Evolutionary conservation across 2,888 invertebrate genomes (phyloP), one percentile per base, ranked within the genome.

Genomic region (Pristionchus entomophagus): DNA sequence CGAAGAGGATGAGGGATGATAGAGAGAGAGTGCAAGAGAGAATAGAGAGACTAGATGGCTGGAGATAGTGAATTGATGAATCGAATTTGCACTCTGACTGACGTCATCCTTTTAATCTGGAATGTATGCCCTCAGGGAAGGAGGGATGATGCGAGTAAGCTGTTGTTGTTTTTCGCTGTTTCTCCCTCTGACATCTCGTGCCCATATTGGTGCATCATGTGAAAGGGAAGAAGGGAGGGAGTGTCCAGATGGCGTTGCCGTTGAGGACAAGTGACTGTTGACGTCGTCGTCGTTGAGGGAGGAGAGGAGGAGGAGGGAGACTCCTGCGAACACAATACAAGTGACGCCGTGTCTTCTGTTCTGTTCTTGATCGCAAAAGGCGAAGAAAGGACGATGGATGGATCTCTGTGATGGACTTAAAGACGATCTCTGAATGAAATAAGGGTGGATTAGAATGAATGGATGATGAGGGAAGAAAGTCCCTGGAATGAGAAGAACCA

Each of bases 251-350:
- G 26, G 26, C 41, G 12, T 35, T n/a, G 45, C 26, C 26, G 73
- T 73, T 26, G 73, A 73, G 41, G 73, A 22, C 29, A 1, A 35
- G 22, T n/a, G n/a, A 26, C n/a, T 38, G 41, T n/a, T n/a, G 73
- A 41, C 38, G 41, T 38, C 6, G 69, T 69, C 41, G 41, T 73
- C 38, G 73, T n/a, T 41, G 45, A 26, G 73, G n/a, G 69, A 29
- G 22, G 19, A 56, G 56, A n/a, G 56, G 56, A n/a, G n/a, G 62
- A 35, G 32, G 17, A 17, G 32, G 32, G 32, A 38, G 35, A 22
- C 73, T 73, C 45, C 41, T n/a, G 12, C 45, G 41, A n/a, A 73
- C 45, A 73, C 73, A 41, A 73, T 73, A 65, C 32, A 35, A 65
- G 65, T 65, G 65, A 65, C 65, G 65, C 29, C n/a, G 35, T 62